Evolutionary conservation across 1,140 invertebrate species (phyloP).

Genomic region (Bombus impatiens): DNA sequence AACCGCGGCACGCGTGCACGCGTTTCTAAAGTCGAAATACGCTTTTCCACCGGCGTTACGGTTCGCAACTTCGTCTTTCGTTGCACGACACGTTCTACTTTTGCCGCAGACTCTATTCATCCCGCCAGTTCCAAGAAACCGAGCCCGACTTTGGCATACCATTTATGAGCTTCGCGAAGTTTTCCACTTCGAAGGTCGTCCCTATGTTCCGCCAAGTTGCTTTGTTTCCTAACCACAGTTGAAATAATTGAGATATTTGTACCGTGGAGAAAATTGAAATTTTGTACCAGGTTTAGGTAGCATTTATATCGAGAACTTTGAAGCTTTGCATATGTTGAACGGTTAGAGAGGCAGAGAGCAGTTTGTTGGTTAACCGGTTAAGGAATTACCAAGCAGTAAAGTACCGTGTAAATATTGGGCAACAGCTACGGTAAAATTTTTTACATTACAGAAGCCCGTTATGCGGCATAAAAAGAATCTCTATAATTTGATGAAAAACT

Average conservation of each 20-base stretch:
- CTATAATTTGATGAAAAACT: background rate
- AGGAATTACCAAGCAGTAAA: no score
- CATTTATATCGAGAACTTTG: background rate
- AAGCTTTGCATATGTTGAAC: background rate
- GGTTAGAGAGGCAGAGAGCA: no score
- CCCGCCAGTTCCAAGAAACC: background rate
- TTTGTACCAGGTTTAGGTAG: background rate
- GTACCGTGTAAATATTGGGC: no score
- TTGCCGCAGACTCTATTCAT: constrained; percentile 28
- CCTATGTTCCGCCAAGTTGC: background rate
- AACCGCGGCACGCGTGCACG: background rate
- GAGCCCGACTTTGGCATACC: constrained; percentile 10
- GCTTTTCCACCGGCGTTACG: background rate
- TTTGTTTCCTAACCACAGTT: background rate
- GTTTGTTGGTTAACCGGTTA: no score
- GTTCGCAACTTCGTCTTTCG: background rate
- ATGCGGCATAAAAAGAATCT: no score
- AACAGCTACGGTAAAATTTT: no score
- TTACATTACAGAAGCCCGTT: no score
- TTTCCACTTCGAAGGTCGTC: background rate
- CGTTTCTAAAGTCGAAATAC: background rate
- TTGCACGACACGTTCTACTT: background rate
- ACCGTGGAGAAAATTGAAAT: background rate
- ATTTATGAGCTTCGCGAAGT: background rate
- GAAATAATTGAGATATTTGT: no score